Evolutionary conservation across 2,888 invertebrate species (phyloP).

Genomic region (Trilocha varians): DNA sequence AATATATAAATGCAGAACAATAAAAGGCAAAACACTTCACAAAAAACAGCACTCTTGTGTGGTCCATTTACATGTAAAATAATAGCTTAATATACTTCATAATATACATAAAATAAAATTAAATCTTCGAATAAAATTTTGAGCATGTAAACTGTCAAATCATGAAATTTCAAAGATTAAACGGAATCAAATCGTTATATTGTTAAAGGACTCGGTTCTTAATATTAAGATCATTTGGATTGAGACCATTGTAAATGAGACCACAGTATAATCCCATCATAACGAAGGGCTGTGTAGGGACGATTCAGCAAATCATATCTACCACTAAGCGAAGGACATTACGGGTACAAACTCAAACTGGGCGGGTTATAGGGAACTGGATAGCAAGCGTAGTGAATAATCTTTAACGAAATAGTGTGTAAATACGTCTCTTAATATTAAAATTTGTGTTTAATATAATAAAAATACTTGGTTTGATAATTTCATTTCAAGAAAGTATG

Average conservation of each 20-base stretch:
- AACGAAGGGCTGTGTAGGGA: conserved; percentile 13
- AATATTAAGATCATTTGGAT: not conserved
- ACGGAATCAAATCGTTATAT: no score
- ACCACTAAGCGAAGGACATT: conserved; percentile 36
- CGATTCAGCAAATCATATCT: conserved; percentile 41
- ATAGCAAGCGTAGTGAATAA: no score
- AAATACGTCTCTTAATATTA: not conserved
- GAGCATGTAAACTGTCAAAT: no score
- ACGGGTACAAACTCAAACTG: conserved; percentile 3
- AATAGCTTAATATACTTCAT: conserved; percentile 19
- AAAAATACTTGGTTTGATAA: no score
- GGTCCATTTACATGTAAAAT: conserved; percentile 8
- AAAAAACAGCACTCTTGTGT: conserved; percentile 25
- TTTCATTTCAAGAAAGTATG: no score
- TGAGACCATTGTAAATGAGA: not conserved
- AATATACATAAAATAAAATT: no score
- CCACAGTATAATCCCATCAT: not conserved
- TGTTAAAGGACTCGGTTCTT: not conserved
- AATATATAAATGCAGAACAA: conserved; percentile 36
- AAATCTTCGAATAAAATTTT: no score
- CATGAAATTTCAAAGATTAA: no score
- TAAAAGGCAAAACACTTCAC: conserved; percentile 45
- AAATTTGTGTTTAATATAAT: no score
- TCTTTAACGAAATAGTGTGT: not conserved
- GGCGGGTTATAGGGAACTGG: not conserved